Evolutionary conservation across 2,888 invertebrate species (phyloP).

Genomic region (Acanthosepion esculentum): DNA sequence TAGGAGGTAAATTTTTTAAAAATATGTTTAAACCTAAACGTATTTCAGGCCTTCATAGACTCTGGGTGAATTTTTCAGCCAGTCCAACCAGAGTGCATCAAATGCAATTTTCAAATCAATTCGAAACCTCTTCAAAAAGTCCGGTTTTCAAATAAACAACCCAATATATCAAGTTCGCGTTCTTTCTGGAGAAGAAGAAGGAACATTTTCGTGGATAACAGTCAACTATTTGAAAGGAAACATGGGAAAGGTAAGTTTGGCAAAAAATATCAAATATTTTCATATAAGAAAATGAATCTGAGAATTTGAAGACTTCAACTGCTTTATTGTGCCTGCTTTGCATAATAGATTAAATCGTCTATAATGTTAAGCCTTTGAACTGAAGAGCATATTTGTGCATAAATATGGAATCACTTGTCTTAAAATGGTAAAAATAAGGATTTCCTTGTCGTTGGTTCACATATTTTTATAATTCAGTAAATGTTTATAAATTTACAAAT

Average conservation of each 20-base stretch:
- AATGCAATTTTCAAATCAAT: constrained; percentile 70
- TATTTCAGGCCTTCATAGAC: not conserved
- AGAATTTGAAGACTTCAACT: too few relatives aligned
- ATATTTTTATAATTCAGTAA: too few relatives aligned
- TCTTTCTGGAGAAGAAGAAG: constrained; percentile 76
- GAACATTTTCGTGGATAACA: constrained; percentile 77
- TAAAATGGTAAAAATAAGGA: not conserved
- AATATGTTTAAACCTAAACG: not conserved
- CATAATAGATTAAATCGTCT: not conserved
- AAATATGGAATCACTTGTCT: not conserved
- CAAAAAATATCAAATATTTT: not conserved
- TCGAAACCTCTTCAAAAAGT: constrained; percentile 61
- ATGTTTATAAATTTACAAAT: too few relatives aligned
- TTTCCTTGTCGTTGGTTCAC: too few relatives aligned
- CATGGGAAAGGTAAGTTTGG: constrained; percentile 65
- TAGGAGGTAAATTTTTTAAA: not conserved
- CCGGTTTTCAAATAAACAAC: constrained; percentile 61
- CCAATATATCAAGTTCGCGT: constrained; percentile 70
- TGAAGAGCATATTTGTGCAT: not conserved
- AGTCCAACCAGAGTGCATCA: constrained; percentile 65
- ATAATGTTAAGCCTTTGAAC: not conserved
- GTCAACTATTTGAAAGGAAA: constrained; percentile 74
- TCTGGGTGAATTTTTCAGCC: constrained; percentile 63
- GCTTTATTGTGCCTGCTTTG: not conserved
- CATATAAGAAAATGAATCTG: not conserved